phyloP scores from a whole-genome alignment of 2,888 invertebrate genomes.

The Oligia strigilis region DNA sequence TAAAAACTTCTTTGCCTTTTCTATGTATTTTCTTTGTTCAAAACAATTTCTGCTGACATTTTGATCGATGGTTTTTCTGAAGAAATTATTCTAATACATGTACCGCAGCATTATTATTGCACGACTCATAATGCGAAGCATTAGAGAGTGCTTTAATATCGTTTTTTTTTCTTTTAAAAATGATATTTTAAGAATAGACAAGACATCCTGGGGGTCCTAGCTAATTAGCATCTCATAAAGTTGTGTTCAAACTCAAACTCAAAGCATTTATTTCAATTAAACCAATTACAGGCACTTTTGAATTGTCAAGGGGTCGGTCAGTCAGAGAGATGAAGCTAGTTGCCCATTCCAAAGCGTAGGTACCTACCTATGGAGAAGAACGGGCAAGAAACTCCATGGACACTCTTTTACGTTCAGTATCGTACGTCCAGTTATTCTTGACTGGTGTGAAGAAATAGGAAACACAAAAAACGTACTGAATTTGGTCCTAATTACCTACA shows the following conservation, averaged over 20 bases:
- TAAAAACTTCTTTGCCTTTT: slow-evolving; percentile 24
- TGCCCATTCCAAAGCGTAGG: no score
- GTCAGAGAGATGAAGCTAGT: no score
- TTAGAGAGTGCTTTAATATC: no score
- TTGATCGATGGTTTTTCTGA: slow-evolving; percentile 44
- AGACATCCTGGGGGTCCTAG: neutral
- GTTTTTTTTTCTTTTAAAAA: neutral
- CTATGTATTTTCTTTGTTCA: slow-evolving; percentile 50
- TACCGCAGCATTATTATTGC: neutral
- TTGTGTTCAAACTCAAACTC: neutral
- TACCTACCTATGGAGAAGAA: no score
- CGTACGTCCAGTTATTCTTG: neutral
- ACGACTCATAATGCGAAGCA: no score
- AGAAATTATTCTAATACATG: slow-evolving; percentile 33
- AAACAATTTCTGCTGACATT: slow-evolving; percentile 31
- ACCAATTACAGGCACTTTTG: no score
- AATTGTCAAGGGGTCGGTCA: no score
- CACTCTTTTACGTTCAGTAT: neutral
- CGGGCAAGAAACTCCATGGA: no score
- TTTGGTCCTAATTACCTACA: no score
- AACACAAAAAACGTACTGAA: neutral
- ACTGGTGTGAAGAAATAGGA: neutral
- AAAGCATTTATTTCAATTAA: no score
- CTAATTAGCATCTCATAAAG: slow-evolving; percentile 18
- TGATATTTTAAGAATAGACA: neutral